Evolutionary conservation across 2,113 vertebrate genomes (phyloP).

Genomic region (Hippoglossus stenolepis): DNA sequence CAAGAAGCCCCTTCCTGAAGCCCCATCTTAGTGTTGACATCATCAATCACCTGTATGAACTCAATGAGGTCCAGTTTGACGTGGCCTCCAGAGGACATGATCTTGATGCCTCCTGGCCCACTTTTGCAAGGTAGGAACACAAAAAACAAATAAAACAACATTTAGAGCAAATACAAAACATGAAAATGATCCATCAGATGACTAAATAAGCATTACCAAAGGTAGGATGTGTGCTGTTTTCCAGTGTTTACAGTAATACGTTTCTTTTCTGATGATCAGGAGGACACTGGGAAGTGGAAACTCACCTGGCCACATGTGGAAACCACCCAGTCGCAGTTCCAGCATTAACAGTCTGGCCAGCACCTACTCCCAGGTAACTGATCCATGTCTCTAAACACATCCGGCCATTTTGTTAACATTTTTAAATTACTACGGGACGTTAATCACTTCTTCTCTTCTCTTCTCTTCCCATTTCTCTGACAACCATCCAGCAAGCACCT

Average conservation of each 20-base stretch:
- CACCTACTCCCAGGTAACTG: conserved; percentile 90
- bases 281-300: conserved; percentile 86
- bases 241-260: neutral
- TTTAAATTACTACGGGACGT: neutral
- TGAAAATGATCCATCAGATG: no score
- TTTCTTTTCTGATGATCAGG: conserved; percentile 75
- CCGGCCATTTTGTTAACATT: neutral
- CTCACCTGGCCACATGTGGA: conserved; percentile 91
- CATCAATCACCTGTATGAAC: conserved; percentile 92
- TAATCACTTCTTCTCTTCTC: neutral
- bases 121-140: conserved; percentile 90
- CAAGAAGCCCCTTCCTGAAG: conserved; percentile 94
- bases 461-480: neutral
- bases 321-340: conserved; percentile 93
- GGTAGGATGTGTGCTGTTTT: neutral
- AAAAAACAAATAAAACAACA: neutral
- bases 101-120: conserved; percentile 94
- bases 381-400: conserved; percentile 3
- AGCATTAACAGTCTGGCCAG: conserved; percentile 96
- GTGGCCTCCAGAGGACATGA: conserved; percentile 92
- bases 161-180: neutral
- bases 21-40: conserved; percentile 90
- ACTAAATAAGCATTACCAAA: no score
- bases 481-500: conserved; percentile 78
- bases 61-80: conserved; percentile 93